Evolutionary conservation across 2,113 vertebrate genomes (phyloP).

Genomic region (Onychostruthus taczanowskii): DNA sequence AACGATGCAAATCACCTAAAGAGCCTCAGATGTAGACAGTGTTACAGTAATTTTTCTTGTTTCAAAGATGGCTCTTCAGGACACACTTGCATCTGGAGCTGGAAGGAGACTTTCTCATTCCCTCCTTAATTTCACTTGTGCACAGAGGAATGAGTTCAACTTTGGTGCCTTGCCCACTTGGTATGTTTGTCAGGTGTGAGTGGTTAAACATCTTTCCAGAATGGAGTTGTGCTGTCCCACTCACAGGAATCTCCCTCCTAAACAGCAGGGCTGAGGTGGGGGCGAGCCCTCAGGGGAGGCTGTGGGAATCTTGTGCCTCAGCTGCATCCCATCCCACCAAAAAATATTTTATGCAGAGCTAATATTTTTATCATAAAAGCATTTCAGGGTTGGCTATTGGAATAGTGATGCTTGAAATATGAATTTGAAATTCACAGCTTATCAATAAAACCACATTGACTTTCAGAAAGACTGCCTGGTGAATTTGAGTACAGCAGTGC

Average conservation of each 20-base stretch:
- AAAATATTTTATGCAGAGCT: not conserved
- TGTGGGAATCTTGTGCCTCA: not conserved
- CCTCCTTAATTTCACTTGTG: not conserved
- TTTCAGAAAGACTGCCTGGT: slow-evolving; percentile 53
- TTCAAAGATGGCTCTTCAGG: not conserved
- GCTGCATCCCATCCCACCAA: not conserved
- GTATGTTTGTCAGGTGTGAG: not conserved
- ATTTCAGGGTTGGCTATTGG: slow-evolving; percentile 24
- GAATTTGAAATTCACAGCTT: slow-evolving; percentile 55
- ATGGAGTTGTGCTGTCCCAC: not conserved
- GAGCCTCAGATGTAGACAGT: not conserved
- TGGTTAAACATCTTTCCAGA: not conserved
- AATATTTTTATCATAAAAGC: slow-evolving; percentile 26
- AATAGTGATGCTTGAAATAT: slow-evolving; percentile 43
- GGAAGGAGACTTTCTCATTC: not conserved
- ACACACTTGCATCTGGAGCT: not conserved
- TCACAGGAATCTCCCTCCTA: not conserved
- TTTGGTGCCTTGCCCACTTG: rapidly evolving
- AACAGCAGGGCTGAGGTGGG: not conserved
- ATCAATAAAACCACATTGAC: slow-evolving; percentile 72
- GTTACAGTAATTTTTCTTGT: not conserved
- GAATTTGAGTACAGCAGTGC: slow-evolving; percentile 40
- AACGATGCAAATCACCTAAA: not conserved
- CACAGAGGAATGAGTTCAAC: rapidly evolving
- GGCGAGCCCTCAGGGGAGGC: not conserved